phyloP scores from a whole-genome alignment of 2,888 invertebrate species.

The Scelioninae gen. 2 region DNA sequence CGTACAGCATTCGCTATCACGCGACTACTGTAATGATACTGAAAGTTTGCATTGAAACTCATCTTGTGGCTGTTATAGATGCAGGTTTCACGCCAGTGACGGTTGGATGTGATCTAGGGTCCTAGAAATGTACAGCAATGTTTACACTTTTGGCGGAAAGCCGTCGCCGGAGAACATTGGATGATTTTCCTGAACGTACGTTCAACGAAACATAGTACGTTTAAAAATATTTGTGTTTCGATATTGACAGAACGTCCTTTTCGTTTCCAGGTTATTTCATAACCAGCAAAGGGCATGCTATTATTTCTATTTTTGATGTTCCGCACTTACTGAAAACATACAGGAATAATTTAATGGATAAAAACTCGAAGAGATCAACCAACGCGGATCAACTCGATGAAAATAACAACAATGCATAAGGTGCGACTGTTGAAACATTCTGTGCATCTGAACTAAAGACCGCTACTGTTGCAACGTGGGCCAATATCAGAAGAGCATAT shows the following conservation, averaged over 20 bases:
- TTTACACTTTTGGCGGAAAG: background rate
- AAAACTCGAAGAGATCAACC: constrained; percentile 16
- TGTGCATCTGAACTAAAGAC: background rate
- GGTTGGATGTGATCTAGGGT: constrained; percentile 13
- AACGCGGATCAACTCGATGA: background rate
- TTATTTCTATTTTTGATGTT: constrained; percentile 11
- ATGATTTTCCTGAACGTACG: constrained; percentile 9
- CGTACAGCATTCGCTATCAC: constrained; percentile 21
- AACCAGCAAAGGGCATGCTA: too few species aligned
- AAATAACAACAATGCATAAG: background rate
- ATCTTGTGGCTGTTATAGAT: background rate
- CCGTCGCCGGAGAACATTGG: background rate
- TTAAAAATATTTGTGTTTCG: too few species aligned
- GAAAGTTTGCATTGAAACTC: constrained; percentile 4
- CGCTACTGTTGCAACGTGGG: constrained; percentile 6
- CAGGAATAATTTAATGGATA: constrained; percentile 47
- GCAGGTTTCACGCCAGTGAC: constrained; percentile 6
- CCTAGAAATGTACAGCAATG: constrained; percentile 10
- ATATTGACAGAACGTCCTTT: too few species aligned
- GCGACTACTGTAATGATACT: background rate
- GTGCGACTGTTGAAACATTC: background rate
- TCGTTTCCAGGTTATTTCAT: background rate
- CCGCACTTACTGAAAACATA: constrained; percentile 6
- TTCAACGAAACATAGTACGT: too few species aligned
- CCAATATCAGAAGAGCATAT: background rate